These are phyloP conservation scores for Drosophila bunnanda DNA, from an alignment of 2,888 invertebrate species.

Conservation along the genomic window DNA sequence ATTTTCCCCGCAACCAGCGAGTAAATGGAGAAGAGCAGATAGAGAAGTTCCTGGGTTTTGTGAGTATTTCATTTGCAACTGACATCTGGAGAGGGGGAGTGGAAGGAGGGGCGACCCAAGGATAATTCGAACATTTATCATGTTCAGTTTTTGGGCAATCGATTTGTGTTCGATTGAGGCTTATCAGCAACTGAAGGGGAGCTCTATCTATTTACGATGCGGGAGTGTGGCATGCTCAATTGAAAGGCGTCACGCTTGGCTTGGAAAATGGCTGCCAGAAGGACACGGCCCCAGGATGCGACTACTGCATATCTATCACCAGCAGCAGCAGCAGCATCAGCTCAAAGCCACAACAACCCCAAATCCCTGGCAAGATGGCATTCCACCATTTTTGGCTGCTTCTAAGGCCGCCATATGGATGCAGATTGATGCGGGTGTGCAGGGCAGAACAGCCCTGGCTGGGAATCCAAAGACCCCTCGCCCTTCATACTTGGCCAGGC, in stretches of 20 bases:
- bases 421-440: slow-evolving; percentile 23
- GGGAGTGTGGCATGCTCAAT: slow-evolving; percentile 65
- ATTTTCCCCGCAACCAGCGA: not conserved
- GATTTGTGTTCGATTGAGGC: slow-evolving; percentile 74
- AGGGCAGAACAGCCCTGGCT: slow-evolving; percentile 11
- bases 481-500: slow-evolving; percentile 5
- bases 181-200: slow-evolving; percentile 63
- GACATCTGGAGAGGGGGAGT: slow-evolving; percentile 67
- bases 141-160: slow-evolving; percentile 69
- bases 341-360: slow-evolving; percentile 42
- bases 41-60: slow-evolving; percentile 32
- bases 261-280: slow-evolving; percentile 44
- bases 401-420: slow-evolving; percentile 33
- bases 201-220: not conserved
- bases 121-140: slow-evolving; percentile 75
- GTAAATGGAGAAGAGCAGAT: slow-evolving; percentile 27
- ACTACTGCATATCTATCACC: slow-evolving; percentile 67
- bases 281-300: slow-evolving; percentile 52
- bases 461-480: not conserved
- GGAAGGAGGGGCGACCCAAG: slow-evolving; percentile 57
- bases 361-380: slow-evolving; percentile 21
- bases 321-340: slow-evolving; percentile 53
- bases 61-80: slow-evolving; percentile 69
- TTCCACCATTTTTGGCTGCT: slow-evolving; percentile 37
- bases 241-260: slow-evolving; percentile 66